These are phyloP conservation scores for Heliothis virescens DNA, from an alignment of 1,140 invertebrate species.

Conservation along the genomic window DNA sequence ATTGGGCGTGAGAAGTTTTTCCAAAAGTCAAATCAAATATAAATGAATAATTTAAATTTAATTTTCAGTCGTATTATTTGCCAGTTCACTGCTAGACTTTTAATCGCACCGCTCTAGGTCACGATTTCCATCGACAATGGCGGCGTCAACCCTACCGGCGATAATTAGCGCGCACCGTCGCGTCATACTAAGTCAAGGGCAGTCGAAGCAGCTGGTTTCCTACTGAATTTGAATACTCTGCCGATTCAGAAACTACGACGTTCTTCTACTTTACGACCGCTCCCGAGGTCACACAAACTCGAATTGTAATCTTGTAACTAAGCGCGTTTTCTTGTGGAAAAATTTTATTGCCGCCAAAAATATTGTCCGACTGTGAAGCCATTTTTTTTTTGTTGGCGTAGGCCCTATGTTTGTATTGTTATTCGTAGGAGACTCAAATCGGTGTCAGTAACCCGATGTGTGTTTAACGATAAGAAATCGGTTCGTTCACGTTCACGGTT, in stretches of 20 bases:
- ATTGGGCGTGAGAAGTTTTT: too few relatives aligned
- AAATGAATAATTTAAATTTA: too few relatives aligned
- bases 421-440: background rate
- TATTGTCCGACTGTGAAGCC: background rate
- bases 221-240: slow-evolving; percentile 73
- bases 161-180: slow-evolving; percentile 53
- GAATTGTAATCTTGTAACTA: slow-evolving; percentile 57
- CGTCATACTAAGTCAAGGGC: slow-evolving; percentile 73
- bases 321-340: slow-evolving; percentile 46
- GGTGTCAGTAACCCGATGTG: slow-evolving; percentile 31
- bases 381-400: slow-evolving; percentile 7
- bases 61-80: too few relatives aligned
- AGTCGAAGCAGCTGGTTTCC: slow-evolving; percentile 74
- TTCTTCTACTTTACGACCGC: slow-evolving; percentile 68
- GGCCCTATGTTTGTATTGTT: background rate
- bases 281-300: slow-evolving; percentile 63
- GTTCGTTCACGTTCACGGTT: too few relatives aligned
- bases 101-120: background rate
- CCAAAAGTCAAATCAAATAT: too few relatives aligned
- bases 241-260: slow-evolving; percentile 65
- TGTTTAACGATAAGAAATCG: slow-evolving; percentile 14
- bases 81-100: too few relatives aligned
- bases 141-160: slow-evolving; percentile 6
- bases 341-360: background rate
- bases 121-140: background rate